Conservation (phyloP, 2,797 vertebrate genomes). For the Bovichtus diacanthus region DNA sequence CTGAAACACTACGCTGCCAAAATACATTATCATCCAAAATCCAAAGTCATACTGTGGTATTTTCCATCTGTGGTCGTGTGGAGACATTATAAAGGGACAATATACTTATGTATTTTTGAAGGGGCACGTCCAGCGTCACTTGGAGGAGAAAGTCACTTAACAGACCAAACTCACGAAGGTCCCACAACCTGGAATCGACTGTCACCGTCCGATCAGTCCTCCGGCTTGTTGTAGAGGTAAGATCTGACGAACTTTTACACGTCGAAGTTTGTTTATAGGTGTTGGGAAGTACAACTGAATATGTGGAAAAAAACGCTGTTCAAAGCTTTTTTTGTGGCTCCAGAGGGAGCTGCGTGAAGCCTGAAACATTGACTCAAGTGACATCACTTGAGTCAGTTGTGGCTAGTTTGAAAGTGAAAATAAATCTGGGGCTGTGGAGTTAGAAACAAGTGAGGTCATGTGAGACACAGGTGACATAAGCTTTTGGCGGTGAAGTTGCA, state of each 20-base stretch:
- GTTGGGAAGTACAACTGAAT: background rate
- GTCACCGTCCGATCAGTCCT: slow-evolving; percentile 60
- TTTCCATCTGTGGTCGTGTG: background rate
- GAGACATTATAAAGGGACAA: background rate
- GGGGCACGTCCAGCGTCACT: slow-evolving; percentile 12
- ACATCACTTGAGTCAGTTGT: background rate
- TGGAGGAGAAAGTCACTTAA: slow-evolving; percentile 38
- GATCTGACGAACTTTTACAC: background rate
- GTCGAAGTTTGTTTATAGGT: background rate
- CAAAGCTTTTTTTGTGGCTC: background rate
- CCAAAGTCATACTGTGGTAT: background rate
- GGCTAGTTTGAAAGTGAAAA: background rate
- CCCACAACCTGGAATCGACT: slow-evolving; percentile 35
- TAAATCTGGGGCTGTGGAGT: background rate
- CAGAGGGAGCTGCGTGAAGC: background rate
- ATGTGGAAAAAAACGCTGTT: too few species aligned
- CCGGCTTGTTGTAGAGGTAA: slow-evolving; percentile 73
- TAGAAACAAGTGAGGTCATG: background rate
- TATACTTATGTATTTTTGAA: slow-evolving; percentile 47
- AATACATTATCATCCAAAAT: background rate
- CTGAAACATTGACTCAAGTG: background rate
- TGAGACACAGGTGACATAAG: too few species aligned
- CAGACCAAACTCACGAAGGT: slow-evolving; percentile 28
- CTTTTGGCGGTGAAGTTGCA: background rate
- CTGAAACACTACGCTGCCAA: background rate